Percentiles rank a stretch among this genome's conserved stretches.
phyloP scores from a whole-genome alignment of 2,888 invertebrate species.

The Cantharis rustica region DNA sequence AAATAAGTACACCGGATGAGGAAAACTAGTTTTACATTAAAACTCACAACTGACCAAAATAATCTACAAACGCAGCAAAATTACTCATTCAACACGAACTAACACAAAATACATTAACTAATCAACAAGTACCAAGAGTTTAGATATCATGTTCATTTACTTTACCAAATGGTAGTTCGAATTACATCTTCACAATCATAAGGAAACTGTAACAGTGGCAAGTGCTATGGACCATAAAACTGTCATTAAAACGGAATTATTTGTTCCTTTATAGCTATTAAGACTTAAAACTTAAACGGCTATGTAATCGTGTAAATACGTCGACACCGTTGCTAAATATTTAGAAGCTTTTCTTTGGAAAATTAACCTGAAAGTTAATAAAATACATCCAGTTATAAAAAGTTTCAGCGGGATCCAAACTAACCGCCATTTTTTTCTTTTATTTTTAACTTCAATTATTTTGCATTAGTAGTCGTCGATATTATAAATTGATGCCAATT shows the following conservation, averaged over 20 bases:
- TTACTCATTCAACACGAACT: neutral
- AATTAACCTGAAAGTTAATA: neutral
- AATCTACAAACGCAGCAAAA: neutral
- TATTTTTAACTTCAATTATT: too few species aligned
- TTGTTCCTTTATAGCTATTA: conserved; percentile 23
- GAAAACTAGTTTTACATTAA: neutral
- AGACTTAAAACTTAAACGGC: conserved; percentile 27
- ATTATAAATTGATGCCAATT: neutral
- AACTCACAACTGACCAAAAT: neutral
- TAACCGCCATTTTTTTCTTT: neutral
- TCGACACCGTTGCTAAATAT: neutral
- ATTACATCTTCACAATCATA: conserved; percentile 22
- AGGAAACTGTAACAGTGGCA: conserved; percentile 30
- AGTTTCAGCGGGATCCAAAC: neutral
- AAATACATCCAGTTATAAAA: neutral
- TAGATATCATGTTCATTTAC: neutral
- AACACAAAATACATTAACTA: neutral
- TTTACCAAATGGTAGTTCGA: neutral
- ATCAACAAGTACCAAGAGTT: neutral
- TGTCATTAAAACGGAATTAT: conserved; percentile 30
- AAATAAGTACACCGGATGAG: neutral
- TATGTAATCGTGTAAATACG: conserved; percentile 31
- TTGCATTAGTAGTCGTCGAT: neutral
- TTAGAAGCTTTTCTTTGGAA: neutral
- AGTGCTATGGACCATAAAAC: conserved; percentile 33